Evolutionary conservation across 2,888 invertebrate genomes (phyloP).

Genomic region (Macrosoma leucophasiata): DNA sequence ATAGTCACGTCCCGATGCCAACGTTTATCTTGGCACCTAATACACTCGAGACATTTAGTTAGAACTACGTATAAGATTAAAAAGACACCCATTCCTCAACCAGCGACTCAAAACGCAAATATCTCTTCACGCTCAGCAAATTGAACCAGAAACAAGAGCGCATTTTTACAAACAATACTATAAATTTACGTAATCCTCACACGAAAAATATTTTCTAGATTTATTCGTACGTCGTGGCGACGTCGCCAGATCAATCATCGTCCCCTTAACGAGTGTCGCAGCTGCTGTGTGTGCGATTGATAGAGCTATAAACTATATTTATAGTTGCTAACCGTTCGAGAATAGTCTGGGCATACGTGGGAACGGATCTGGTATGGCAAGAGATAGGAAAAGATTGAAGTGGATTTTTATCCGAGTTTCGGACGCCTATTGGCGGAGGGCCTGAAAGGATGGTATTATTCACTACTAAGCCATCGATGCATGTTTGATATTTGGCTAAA

Average conservation of each 20-base stretch:
- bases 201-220: slow-evolving; percentile 38
- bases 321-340: slow-evolving; percentile 53
- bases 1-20: no score
- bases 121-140: slow-evolving; percentile 2
- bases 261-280: slow-evolving; percentile 63
- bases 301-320: slow-evolving; percentile 71
- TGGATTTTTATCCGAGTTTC: not conserved
- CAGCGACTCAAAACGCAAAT: slow-evolving; percentile 14
- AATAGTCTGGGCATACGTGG: slow-evolving; percentile 54
- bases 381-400: slow-evolving; percentile 3
- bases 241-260: slow-evolving; percentile 65
- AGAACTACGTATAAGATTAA: no score
- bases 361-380: slow-evolving; percentile 22
- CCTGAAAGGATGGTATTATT: no score
- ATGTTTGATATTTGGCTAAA: no score
- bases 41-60: no score
- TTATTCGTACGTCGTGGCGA: slow-evolving; percentile 33
- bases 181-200: slow-evolving; percentile 31
- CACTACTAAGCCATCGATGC: no score
- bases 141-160: no score
- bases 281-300: slow-evolving; percentile 66
- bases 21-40: no score
- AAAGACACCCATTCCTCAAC: not conserved
- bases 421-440: no score
- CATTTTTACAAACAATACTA: slow-evolving; percentile 22